These are phyloP conservation scores for Nesidiocoris tenuis DNA, from an alignment of 2,888 invertebrate species.

Conservation along the genomic window DNA sequence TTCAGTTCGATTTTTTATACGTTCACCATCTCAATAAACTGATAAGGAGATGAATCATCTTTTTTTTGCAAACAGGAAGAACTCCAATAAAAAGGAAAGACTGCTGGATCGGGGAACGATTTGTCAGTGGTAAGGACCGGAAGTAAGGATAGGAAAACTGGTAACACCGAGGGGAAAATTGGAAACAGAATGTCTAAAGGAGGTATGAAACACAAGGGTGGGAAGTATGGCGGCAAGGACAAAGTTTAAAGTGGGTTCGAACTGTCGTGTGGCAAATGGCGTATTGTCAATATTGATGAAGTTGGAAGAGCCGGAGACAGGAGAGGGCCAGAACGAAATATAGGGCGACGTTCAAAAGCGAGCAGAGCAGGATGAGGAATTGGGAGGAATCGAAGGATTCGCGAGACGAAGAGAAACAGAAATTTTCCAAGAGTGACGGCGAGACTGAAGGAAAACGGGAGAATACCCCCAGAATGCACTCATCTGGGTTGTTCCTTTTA, in stretches of 20 bases:
- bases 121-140: not conserved
- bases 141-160: not conserved
- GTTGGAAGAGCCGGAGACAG: constrained; percentile 33
- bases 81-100: not conserved
- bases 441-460: not conserved
- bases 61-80: too few species aligned
- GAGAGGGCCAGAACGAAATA: constrained; percentile 21
- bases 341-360: not conserved
- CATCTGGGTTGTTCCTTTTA: constrained; percentile 38
- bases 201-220: not conserved
- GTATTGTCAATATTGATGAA: constrained; percentile 48
- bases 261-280: constrained; percentile 44
- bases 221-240: constrained; percentile 3
- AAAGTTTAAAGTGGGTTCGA: constrained; percentile 46
- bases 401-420: not conserved
- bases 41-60: too few species aligned
- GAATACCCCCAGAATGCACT: constrained; percentile 36
- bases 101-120: constrained; percentile 12
- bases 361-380: not conserved
- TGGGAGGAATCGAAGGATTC: not conserved
- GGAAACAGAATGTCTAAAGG: not conserved
- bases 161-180: not conserved
- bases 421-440: not conserved
- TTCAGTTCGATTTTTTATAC: too few species aligned
- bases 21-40: too few species aligned